Percentiles rank a stretch among this genome's conserved stretches.
Conservation (phyloP, 2,113 vertebrate species). For the Muntiacus muntjak region DNA sequence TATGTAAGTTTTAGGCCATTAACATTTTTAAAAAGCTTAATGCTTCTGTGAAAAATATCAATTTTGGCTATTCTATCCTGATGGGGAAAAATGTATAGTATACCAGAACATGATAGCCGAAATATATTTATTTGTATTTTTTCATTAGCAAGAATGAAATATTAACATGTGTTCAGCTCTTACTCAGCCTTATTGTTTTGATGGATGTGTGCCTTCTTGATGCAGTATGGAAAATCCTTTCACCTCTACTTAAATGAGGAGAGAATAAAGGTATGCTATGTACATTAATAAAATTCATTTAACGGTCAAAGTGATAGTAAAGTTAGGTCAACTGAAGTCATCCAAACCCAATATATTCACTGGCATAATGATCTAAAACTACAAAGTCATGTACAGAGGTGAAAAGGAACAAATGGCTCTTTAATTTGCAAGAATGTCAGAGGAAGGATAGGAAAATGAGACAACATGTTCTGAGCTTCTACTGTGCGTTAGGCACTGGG, state of each 20-base stretch:
- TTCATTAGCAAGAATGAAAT: slow-evolving; percentile 34
- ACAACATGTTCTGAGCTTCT: neutral
- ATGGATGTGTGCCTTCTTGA: slow-evolving; percentile 30
- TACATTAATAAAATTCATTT: slow-evolving; percentile 34
- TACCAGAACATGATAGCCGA: neutral
- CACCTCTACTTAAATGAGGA: slow-evolving; percentile 15
- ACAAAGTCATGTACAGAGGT: neutral
- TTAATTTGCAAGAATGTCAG: neutral
- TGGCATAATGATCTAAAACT: slow-evolving; percentile 8
- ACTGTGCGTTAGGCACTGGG: fast-evolving
- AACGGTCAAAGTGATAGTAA: slow-evolving; percentile 22
- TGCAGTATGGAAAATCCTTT: slow-evolving; percentile 21
- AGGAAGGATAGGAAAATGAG: neutral
- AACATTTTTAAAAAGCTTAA: slow-evolving; percentile 53
- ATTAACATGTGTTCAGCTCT: neutral
- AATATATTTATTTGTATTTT: neutral
- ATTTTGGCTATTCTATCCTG: neutral
- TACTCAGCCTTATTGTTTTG: slow-evolving; percentile 43
- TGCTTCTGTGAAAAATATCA: slow-evolving; percentile 16
- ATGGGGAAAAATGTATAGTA: neutral
- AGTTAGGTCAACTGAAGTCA: slow-evolving; percentile 47
- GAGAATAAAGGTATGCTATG: slow-evolving; percentile 30
- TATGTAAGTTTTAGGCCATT: slow-evolving; percentile 37
- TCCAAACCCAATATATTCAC: slow-evolving; percentile 30
- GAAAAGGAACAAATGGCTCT: neutral